Evolutionary conservation across 2,113 vertebrate genomes (phyloP).

Genomic region (zebrafish (Danio rerio)): GRCz12tu NC_133193.1:41635501-41636000

Average conservation of each 20-base stretch:
- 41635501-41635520: no score
- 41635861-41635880: slow-evolving; percentile 75
- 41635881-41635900: slow-evolving; percentile 76
- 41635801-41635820: slow-evolving; percentile 67
- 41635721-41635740: not conserved
- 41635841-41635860: slow-evolving; percentile 42
- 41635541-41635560: no score
- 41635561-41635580: no score
- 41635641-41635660: not conserved
- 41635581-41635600: no score
- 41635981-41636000: not conserved
- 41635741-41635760: slow-evolving; percentile 62
- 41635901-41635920: slow-evolving; percentile 50
- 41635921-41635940: slow-evolving; percentile 2
- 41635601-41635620: not conserved
- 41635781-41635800: slow-evolving; percentile 65
- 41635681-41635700: slow-evolving; percentile 23
- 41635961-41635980: not conserved
- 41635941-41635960: slow-evolving; percentile 46
- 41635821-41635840: slow-evolving; percentile 72
- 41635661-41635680: not conserved
- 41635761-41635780: slow-evolving; percentile 54
- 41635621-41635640: not conserved
- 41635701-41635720: slow-evolving; percentile 3
- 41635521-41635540: no score